Conservation (phyloP, 2,113 vertebrate genomes). For the Rynchops niger region DNA sequence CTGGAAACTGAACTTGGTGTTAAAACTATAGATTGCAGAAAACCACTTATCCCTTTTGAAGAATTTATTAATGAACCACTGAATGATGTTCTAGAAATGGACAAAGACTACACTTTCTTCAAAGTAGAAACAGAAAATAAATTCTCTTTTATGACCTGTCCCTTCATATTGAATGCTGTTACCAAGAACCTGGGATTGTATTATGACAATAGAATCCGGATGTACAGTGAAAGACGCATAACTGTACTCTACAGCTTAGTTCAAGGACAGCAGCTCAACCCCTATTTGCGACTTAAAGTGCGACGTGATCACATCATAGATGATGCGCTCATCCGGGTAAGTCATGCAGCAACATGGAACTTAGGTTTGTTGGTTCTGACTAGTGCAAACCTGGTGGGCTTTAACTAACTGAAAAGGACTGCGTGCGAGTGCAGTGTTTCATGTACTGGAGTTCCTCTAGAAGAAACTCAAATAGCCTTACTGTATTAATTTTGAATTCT, state of each 20-base stretch:
- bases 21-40: slow-evolving; percentile 88
- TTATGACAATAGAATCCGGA: slow-evolving; percentile 97
- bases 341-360: not conserved
- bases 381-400: accelerated
- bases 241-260: slow-evolving; percentile 97
- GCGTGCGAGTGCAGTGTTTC: not conserved
- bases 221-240: slow-evolving; percentile 98
- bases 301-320: slow-evolving; percentile 97
- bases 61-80: slow-evolving; percentile 97
- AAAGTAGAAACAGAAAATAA: slow-evolving; percentile 98
- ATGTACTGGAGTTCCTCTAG: not conserved
- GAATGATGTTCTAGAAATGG: slow-evolving; percentile 98
- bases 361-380: not conserved
- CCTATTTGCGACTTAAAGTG: slow-evolving; percentile 94
- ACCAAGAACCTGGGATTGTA: slow-evolving; percentile 97
- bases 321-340: slow-evolving; percentile 95
- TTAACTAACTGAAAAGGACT: not conserved
- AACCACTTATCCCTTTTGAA: slow-evolving; percentile 92
- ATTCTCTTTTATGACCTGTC: slow-evolving; percentile 99
- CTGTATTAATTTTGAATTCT: not conserved
- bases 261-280: slow-evolving; percentile 94
- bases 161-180: slow-evolving; percentile 94
- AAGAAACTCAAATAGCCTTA: not conserved
- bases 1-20: slow-evolving; percentile 93
- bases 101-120: slow-evolving; percentile 99